Evolutionary conservation across 2,888 invertebrate genomes (phyloP).

Genomic region (Xanthia togata): DNA sequence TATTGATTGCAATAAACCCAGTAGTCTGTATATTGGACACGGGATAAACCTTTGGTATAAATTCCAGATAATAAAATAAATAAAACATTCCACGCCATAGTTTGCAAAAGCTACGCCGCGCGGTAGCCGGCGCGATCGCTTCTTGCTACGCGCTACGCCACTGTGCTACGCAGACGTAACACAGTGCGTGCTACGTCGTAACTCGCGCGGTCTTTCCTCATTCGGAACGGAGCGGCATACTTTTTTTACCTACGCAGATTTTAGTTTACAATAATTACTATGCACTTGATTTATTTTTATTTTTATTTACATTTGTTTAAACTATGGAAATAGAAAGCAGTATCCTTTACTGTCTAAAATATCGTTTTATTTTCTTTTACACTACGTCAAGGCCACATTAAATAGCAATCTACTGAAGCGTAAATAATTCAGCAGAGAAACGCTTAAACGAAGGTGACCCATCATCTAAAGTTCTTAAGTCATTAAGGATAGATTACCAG

Average conservation of each 20-base stretch:
- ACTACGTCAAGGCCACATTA: background rate
- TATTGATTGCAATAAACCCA: background rate
- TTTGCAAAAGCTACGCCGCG: background rate
- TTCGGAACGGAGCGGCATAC: background rate
- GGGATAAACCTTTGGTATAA: background rate
- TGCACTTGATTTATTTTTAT: background rate
- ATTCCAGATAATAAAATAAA: background rate
- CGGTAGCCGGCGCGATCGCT: background rate
- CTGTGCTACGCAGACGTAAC: constrained; percentile 1
- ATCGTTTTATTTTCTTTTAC: background rate
- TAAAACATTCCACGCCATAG: background rate
- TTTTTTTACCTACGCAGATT: background rate
- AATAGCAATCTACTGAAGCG: constrained; percentile 10
- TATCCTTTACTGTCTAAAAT: background rate
- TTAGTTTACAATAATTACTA: background rate
- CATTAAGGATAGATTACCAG: constrained; percentile 64
- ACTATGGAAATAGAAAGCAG: background rate
- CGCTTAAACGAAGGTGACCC: constrained; percentile 52
- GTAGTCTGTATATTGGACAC: background rate
- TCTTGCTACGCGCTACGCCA: background rate
- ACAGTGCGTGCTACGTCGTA: constrained; percentile 1
- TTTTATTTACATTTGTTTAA: background rate
- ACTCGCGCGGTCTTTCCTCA: no score
- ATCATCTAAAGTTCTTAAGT: constrained; percentile 56
- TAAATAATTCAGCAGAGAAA: constrained; percentile 31